A percentile compares a stretch with the other conserved stretches of the same genome.
phyloP scores from a whole-genome alignment of 2,797 vertebrate genomes.

The Dallia pectoralis region DNA sequence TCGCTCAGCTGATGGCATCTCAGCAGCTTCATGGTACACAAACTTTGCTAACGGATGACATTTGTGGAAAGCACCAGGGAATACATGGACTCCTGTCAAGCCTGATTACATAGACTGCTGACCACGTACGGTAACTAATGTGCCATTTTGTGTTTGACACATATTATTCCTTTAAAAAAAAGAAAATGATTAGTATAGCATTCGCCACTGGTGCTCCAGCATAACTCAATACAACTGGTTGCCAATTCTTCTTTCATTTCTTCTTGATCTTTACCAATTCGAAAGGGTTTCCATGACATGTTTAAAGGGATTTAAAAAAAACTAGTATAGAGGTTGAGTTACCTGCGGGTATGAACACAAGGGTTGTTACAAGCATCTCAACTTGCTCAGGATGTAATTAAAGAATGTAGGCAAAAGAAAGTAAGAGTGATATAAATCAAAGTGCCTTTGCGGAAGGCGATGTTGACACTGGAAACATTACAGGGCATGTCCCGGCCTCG shows the following conservation, averaged over 20 bases:
- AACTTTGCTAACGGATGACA: no score
- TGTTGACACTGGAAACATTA: conserved; percentile 72
- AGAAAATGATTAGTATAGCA: no score
- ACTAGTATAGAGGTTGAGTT: conserved; percentile 22
- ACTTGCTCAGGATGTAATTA: conserved; percentile 47
- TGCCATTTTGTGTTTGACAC: no score
- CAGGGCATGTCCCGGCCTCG: conserved; percentile 56
- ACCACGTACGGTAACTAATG: no score
- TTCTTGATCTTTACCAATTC: conserved; percentile 38
- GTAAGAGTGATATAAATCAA: conserved; percentile 43
- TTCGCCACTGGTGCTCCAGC: no score
- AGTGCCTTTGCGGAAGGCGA: conserved; percentile 69
- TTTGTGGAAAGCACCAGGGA: no score
- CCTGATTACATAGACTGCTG: no score
- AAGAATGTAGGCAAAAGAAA: conserved; percentile 43
- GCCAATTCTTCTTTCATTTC: conserved; percentile 26
- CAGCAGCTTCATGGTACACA: no score
- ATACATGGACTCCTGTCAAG: conserved; percentile 14
- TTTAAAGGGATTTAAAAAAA: conserved; percentile 34
- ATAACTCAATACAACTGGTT: conserved; percentile 26
- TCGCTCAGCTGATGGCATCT: no score
- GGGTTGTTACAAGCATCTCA: conserved; percentile 27
- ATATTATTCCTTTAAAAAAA: no score
- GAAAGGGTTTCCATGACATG: conserved; percentile 30
- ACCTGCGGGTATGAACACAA: conserved; percentile 36